Base-by-base conservation (phyloP, 2,888 invertebrate genomes). In the Omphaloscelis lunosa region DNA sequence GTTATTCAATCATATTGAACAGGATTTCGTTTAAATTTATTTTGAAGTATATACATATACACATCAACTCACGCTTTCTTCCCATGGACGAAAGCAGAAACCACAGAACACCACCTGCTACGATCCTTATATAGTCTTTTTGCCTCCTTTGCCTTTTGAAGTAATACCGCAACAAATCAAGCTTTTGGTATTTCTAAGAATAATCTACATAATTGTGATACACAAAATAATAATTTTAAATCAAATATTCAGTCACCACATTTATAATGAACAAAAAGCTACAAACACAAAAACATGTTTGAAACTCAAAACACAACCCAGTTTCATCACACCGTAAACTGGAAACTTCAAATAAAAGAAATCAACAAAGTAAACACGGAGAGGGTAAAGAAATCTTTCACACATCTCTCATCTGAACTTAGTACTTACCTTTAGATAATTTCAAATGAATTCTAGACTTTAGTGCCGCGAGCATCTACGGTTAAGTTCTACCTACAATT, bases 401-500 rank as follows among this genome's bases (percentile, higher is more conserved):
- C 71, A 77, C 68, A 29, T 68, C 56, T 61, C 74, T 77, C 77
- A 70, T 70, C 71, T 29, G 39, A 86, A 86, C 87, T 86, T 85
- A 65, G 39, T 73, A 79, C 85, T 86, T 74, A 77, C 65, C 62
- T 82, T 56, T 27, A 75, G 73, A 74, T 86, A 71, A 84, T 86
- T 82, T 78, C 76, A 82, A 82, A 86, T 79, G 61, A 80, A 77
- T 80, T 51, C 75, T 72, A 72, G 75, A 62, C 48, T 48, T 79
- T n/a, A 65, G 74, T n/a, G n/a, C 63, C 48, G 48, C 53, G 53
- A 72, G 67, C 62, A 65, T 48, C 65, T 9, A 39, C 34, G 51
- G 41, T 63, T 68, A 78, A 86, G 79, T 86, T 86, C 61, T 73
- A 70, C 53, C 39, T 75, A 58, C 76, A 72, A 86, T 80, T 86